Base-by-base conservation (phyloP, 1,140 invertebrate species). In the Nixonia krombeini region DNA sequence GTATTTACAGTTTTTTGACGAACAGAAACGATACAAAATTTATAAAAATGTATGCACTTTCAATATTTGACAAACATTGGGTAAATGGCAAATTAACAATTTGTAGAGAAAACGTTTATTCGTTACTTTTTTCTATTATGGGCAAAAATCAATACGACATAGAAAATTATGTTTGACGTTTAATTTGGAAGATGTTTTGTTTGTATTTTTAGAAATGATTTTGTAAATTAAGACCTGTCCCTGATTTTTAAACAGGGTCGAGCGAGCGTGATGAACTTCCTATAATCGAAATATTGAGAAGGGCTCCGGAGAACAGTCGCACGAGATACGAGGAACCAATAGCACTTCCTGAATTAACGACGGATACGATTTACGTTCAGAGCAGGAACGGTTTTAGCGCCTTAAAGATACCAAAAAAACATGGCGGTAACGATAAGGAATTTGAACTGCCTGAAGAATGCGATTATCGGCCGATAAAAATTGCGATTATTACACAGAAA, bases 311-410 rank as follows among this genome's bases (percentile, higher is more conserved):
- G 26, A 79, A 66, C 56, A 17, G 46, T 6, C 72, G 53, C 12
- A 75, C 63, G 0, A 81, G 77, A 52, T 82, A 82, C 25, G 80
- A 78, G 33, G 74, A 84, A 3, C 75, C 81, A 8, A 56, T 69
- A 18, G 58, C 79, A 8, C 47, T 83, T 33, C 62, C 74, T 1
- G 75, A 81, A 58, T 62, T 84, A 28, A 78, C 75, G 12, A 78
- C 84, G 5, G 76, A 84, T 42, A 84, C 68, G n/a, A 77, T 85
- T 67, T 85, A 85, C 51, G 77, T 85, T 29, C 81, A 85, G 55
- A 67, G 77, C 21, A 75, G 69, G 44, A 80, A 76, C 63, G 80
- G 83, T 18, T 85, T 85, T 59, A 85, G 70, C 46, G 72, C 81
- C 0, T 62, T 83, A 15, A 85, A 82, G 63, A 75, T 84, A 35